Conservation (phyloP, 2,113 vertebrate genomes). For the Castor canadensis region DNA sequence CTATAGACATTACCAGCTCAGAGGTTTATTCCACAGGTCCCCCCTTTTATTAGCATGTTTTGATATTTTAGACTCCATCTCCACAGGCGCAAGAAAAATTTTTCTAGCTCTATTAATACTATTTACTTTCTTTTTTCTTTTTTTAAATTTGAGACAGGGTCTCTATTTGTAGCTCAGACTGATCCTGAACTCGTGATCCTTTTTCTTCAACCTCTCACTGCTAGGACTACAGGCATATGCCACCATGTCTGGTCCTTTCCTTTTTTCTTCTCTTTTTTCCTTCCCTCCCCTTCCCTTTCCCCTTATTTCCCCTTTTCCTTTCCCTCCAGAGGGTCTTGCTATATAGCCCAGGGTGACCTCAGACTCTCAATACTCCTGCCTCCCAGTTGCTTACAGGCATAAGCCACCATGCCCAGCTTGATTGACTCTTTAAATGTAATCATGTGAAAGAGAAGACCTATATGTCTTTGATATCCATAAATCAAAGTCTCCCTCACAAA, state of each 20-base stretch:
- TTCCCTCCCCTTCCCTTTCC: not conserved
- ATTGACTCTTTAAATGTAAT: not conserved
- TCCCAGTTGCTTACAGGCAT: not conserved
- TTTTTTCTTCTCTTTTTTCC: not conserved
- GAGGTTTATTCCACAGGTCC: not conserved
- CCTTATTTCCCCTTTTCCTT: no score
- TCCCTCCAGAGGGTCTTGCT: not conserved
- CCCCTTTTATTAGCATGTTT: not conserved
- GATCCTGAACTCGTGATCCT: no score
- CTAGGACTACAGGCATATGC: no score
- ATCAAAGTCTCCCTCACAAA: conserved; percentile 3
- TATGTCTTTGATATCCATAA: not conserved
- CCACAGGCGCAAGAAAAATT: not conserved
- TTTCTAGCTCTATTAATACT: not conserved
- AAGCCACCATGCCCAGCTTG: not conserved
- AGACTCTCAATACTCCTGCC: not conserved
- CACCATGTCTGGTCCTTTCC: no score
- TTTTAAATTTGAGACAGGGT: no score
- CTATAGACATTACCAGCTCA: not conserved
- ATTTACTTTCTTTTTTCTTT: no score
- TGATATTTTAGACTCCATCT: not conserved
- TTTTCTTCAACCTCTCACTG: no score
- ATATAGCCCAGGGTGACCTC: not conserved
- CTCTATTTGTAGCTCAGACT: no score
- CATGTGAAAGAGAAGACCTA: not conserved